A percentile compares a stretch with the other conserved stretches of the same genome.
These are phyloP conservation scores for Paedocypris micromegethes DNA, from an alignment of 2,797 vertebrate species.

Conservation along the genomic window DNA sequence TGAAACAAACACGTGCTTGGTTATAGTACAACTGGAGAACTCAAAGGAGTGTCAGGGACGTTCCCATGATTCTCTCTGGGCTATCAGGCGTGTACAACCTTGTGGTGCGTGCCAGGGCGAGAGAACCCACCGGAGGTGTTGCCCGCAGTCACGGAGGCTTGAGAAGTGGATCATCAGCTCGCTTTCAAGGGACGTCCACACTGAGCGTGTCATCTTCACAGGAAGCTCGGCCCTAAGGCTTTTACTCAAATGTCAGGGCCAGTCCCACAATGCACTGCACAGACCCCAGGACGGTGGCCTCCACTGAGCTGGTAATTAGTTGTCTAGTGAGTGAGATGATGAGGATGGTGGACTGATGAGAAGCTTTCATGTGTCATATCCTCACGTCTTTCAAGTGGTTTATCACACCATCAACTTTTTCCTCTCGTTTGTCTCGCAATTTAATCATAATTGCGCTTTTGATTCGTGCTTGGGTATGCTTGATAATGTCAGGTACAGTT, in stretches of 20 bases:
- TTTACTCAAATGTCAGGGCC: constrained; percentile 46
- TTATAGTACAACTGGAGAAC: neutral
- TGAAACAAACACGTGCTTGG: neutral
- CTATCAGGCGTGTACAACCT: constrained; percentile 13
- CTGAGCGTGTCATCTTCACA: constrained; percentile 17
- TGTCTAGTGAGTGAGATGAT: constrained; percentile 57
- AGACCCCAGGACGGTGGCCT: constrained; percentile 26
- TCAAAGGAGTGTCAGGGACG: neutral
- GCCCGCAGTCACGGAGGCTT: neutral
- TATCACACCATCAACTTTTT: constrained; percentile 5
- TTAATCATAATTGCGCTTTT: constrained; percentile 9
- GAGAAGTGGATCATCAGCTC: constrained; percentile 3
- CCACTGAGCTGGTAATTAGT: constrained; percentile 34
- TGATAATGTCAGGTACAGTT: neutral
- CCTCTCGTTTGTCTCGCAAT: neutral
- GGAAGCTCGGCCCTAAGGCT: constrained; percentile 30
- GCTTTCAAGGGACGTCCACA: constrained; percentile 5
- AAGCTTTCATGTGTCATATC: constrained; percentile 47
- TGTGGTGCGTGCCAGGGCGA: neutral
- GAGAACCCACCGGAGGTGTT: neutral
- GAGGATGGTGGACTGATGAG: constrained; percentile 23
- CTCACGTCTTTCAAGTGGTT: constrained; percentile 20
- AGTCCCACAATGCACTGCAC: constrained; percentile 37
- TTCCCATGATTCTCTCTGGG: constrained; percentile 17
- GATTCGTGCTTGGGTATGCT: neutral